Evolutionary conservation across 2,113 vertebrate genomes (phyloP).

Genomic region (Heptranchias perlo): DNA sequence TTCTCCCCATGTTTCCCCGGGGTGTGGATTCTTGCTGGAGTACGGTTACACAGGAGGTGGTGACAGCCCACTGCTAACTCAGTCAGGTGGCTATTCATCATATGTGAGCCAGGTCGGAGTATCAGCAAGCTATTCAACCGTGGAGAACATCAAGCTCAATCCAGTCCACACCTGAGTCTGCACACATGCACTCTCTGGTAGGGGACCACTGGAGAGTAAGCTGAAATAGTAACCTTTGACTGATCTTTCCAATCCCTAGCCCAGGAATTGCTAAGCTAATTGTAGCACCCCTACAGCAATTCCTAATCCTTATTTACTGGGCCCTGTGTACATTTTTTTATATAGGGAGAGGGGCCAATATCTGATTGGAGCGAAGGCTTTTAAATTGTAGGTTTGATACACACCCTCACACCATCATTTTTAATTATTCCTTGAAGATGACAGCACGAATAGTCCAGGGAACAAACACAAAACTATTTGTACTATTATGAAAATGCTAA

Average conservation of each 20-base stretch:
- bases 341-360: not conserved
- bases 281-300: no score
- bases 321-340: no score
- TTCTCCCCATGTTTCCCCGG: not conserved
- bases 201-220: not conserved
- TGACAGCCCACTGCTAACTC: not conserved
- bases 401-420: not conserved
- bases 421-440: not conserved
- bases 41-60: not conserved
- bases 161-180: not conserved
- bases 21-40: not conserved
- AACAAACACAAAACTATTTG: constrained; percentile 24
- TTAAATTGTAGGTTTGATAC: not conserved
- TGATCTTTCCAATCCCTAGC: not conserved
- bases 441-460: constrained; percentile 24
- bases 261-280: not conserved
- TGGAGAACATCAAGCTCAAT: not conserved
- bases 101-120: no score
- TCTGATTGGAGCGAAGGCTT: not conserved
- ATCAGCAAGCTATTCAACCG: not conserved
- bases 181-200: not conserved
- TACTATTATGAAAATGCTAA: constrained; percentile 34
- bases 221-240: not conserved
- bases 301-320: not conserved
- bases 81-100: not conserved